phyloP scores from a whole-genome alignment of 2,888 invertebrate species.

The Tinea trinotella region DNA sequence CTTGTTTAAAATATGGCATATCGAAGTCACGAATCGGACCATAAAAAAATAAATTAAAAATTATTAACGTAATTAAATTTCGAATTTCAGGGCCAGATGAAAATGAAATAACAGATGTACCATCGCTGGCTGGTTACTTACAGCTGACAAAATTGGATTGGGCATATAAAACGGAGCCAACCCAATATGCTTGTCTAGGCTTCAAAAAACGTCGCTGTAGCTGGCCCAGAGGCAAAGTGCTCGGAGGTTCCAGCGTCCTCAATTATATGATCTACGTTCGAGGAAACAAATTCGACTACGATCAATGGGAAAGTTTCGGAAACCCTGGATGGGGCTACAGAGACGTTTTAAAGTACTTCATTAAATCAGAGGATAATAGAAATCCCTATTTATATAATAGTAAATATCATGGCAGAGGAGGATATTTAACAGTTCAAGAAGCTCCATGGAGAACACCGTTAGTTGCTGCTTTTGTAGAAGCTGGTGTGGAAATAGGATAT shows the following conservation, averaged over 20 bases:
- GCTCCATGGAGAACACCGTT: constrained; percentile 88
- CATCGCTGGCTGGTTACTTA: constrained; percentile 87
- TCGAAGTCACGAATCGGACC: no score
- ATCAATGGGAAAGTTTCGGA: constrained; percentile 89
- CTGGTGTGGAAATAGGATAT: constrained; percentile 87
- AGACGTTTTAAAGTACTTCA: constrained; percentile 89
- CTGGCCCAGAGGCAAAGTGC: constrained; percentile 91
- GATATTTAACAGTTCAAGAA: constrained; percentile 85
- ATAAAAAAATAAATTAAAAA: no score
- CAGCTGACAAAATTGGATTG: constrained; percentile 90
- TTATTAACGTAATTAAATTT: background rate
- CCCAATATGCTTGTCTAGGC: constrained; percentile 83
- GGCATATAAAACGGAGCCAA: constrained; percentile 91
- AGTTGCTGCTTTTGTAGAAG: constrained; percentile 86
- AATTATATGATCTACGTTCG: constrained; percentile 94
- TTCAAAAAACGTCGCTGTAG: constrained; percentile 88
- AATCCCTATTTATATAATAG: constrained; percentile 84
- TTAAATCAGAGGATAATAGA: constrained; percentile 90
- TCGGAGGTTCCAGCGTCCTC: constrained; percentile 89
- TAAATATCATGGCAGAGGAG: constrained; percentile 80
- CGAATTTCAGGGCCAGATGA: constrained; percentile 81
- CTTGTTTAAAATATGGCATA: no score
- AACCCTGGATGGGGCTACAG: constrained; percentile 92
- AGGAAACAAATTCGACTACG: constrained; percentile 88
- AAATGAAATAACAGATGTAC: constrained; percentile 90